These are phyloP conservation scores for Smithornis capensis DNA, from an alignment of 2,113 vertebrate species.

Conservation along the genomic window DNA sequence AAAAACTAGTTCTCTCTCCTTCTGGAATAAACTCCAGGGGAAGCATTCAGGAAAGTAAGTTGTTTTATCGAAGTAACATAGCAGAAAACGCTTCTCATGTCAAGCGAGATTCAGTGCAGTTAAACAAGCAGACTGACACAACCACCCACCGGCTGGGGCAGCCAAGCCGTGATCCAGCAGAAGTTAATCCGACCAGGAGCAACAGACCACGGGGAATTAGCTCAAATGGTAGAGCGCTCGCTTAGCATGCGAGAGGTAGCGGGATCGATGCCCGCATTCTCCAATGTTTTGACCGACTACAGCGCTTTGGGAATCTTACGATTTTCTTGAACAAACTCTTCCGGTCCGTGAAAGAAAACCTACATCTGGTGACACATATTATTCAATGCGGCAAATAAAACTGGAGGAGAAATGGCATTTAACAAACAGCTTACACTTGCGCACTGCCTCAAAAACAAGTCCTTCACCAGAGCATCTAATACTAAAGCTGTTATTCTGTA, in stretches of 20 bases:
- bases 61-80: background rate
- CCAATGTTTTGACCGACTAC: background rate
- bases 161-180: rapidly evolving
- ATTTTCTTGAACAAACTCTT: background rate
- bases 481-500: rapidly evolving
- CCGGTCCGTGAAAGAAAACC: background rate
- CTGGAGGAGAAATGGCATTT: rapidly evolving
- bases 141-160: rapidly evolving
- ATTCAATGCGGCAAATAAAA: rapidly evolving
- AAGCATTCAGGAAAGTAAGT: background rate
- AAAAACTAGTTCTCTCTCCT: background rate
- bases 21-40: background rate
- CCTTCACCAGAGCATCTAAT: rapidly evolving
- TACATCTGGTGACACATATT: rapidly evolving
- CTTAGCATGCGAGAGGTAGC: conserved; percentile 76
- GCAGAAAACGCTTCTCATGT: background rate
- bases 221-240: conserved; percentile 77
- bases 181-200: no score
- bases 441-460: rapidly evolving
- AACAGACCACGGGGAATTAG: conserved; percentile 69
- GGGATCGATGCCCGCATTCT: conserved; percentile 80
- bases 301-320: rapidly evolving
- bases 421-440: rapidly evolving
- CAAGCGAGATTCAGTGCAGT: rapidly evolving
- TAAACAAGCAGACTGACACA: rapidly evolving